Evolutionary conservation across 2,888 invertebrate species (phyloP).

Genomic region (Idaea aversata): DNA sequence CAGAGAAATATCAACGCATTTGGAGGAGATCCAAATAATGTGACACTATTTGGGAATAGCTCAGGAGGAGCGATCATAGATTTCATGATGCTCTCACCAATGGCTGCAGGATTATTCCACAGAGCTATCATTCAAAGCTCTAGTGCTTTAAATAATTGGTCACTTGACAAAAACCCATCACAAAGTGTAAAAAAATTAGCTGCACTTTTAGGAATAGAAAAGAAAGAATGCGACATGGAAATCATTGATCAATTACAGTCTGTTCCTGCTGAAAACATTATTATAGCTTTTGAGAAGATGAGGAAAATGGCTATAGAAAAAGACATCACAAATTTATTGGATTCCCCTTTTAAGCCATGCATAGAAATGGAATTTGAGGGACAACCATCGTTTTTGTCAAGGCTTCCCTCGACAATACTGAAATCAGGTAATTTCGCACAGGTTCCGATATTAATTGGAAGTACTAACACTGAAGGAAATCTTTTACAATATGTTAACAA

Average conservation of each 20-base stretch:
- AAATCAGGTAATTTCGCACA: conserved; percentile 67
- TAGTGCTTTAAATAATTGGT: conserved; percentile 67
- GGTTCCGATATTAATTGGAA: conserved; percentile 72
- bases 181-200: conserved; percentile 51
- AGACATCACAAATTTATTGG: conserved; percentile 41
- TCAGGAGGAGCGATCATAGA: conserved; percentile 72
- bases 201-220: conserved; percentile 50
- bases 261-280: conserved; percentile 46
- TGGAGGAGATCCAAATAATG: conserved; percentile 70
- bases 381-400: conserved; percentile 62
- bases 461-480: conserved; percentile 61
- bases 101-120: conserved; percentile 70
- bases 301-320: conserved; percentile 14
- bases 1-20: conserved; percentile 63
- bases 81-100: conserved; percentile 71
- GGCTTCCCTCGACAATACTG: conserved; percentile 55
- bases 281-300: conserved; percentile 42
- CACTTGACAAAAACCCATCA: conserved; percentile 59
- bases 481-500: conserved; percentile 46
- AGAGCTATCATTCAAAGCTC: conserved; percentile 72
- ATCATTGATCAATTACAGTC: conserved; percentile 56
- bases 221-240: conserved; percentile 44
- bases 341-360: conserved; percentile 63
- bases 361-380: conserved; percentile 71
- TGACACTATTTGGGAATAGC: conserved; percentile 73